Conservation (phyloP, 2,888 invertebrate genomes). For the Melangyna quadrimaculata region DNA sequence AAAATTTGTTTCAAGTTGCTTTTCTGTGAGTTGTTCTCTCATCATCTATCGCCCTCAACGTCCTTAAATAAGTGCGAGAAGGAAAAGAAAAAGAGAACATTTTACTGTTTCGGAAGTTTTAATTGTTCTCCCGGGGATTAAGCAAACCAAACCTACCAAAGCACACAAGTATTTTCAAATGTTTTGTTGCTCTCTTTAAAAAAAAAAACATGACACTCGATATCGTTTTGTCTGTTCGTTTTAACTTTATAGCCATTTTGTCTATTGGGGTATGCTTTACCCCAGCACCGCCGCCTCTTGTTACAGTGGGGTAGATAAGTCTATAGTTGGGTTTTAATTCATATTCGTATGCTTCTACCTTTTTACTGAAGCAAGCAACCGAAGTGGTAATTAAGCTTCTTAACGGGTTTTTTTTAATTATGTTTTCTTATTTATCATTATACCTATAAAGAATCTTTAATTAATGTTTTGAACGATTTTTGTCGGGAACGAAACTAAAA, state of each 20-base stretch:
- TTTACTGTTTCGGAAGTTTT: constrained; percentile 44
- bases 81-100: neutral
- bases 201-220: constrained; percentile 60
- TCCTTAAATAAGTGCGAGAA: constrained; percentile 7
- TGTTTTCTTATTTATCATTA: too few species aligned
- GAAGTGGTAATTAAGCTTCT: too few species aligned
- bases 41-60: neutral
- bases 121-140: constrained; percentile 61
- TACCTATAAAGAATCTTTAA: too few species aligned
- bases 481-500: too few species aligned
- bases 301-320: neutral
- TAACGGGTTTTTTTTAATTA: too few species aligned
- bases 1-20: constrained; percentile 44
- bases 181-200: constrained; percentile 3
- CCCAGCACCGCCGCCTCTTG: too few species aligned
- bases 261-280: neutral
- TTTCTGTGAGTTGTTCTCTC: neutral
- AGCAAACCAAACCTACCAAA: neutral
- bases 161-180: neutral
- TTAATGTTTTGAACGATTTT: too few species aligned
- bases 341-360: too few species aligned
- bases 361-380: too few species aligned
- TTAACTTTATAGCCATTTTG: constrained; percentile 28
- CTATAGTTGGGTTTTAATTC: neutral
- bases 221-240: constrained; percentile 22